Conservation (phyloP, 2,113 vertebrate species). For the Natator depressus region DNA sequence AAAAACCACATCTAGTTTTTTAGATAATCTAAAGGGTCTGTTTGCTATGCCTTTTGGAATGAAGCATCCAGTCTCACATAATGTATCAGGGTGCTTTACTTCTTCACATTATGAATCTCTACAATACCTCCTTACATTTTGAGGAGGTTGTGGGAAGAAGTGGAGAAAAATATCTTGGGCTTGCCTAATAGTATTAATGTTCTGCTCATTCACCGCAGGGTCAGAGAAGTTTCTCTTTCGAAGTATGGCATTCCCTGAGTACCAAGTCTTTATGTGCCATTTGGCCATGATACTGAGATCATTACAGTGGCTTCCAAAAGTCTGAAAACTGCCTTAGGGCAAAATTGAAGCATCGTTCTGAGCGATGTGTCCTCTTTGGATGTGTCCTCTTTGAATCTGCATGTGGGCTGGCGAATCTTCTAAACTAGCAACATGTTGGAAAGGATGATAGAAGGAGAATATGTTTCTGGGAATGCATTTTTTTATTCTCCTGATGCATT, state of each 20-base stretch:
- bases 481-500: not conserved
- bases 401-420: not conserved
- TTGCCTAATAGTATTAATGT: not conserved
- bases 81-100: not conserved
- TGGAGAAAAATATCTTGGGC: not conserved
- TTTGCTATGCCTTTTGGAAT: not conserved
- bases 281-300: not conserved
- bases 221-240: not conserved
- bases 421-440: not conserved
- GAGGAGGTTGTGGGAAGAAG: not conserved
- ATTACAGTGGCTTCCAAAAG: not conserved
- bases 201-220: not conserved
- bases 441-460: not conserved
- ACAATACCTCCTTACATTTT: not conserved
- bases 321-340: not conserved
- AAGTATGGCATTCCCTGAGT: not conserved
- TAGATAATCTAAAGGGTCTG: not conserved
- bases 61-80: not conserved
- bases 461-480: not conserved
- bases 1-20: not conserved
- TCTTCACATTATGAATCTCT: not conserved
- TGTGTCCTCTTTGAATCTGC: too few relatives aligned
- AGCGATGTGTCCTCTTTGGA: not conserved
- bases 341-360: not conserved
- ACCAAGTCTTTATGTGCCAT: not conserved